These are phyloP conservation scores for Pogonognathellus flavescens DNA, from an alignment of 1,140 invertebrate genomes.

Conservation along the genomic window DNA sequence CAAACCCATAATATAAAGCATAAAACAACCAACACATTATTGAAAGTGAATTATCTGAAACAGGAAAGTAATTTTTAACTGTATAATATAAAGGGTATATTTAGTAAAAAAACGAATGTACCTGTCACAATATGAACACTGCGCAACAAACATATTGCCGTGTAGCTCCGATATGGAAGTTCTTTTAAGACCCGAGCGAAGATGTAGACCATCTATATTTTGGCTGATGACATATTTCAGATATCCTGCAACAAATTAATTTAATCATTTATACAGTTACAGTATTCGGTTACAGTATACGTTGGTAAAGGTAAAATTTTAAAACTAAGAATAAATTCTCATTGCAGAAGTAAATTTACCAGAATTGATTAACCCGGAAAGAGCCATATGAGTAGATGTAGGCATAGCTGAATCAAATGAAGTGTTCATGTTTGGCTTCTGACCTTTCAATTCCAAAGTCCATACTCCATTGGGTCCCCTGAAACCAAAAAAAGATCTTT, in stretches of 20 bases:
- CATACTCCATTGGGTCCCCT: conserved; percentile 97
- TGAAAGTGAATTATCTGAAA: no score
- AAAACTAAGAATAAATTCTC: conserved; percentile 8
- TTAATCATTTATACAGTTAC: background rate
- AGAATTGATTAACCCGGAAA: conserved; percentile 83
- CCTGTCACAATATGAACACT: conserved; percentile 92
- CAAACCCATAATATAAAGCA: conserved; percentile 65
- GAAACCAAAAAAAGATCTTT: conserved; percentile 63
- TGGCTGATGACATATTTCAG: conserved; percentile 94
- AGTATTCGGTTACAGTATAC: background rate
- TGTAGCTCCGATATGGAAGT: conserved; percentile 91
- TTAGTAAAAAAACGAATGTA: conserved; percentile 69
- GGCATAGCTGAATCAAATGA: conserved; percentile 94
- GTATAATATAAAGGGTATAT: background rate
- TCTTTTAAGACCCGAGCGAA: conserved; percentile 88
- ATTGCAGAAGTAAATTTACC: conserved; percentile 71
- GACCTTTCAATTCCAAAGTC: conserved; percentile 94
- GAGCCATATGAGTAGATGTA: conserved; percentile 94
- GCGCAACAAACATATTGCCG: conserved; percentile 98
- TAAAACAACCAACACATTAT: no score
- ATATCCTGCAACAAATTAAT: conserved; percentile 72
- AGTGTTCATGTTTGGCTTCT: conserved; percentile 85
- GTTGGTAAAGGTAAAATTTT: background rate
- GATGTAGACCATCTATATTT: conserved; percentile 97
- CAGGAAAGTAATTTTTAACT: no score